phyloP scores from a whole-genome alignment of 2,888 invertebrate genomes.

The Erannis defoliaria region DNA sequence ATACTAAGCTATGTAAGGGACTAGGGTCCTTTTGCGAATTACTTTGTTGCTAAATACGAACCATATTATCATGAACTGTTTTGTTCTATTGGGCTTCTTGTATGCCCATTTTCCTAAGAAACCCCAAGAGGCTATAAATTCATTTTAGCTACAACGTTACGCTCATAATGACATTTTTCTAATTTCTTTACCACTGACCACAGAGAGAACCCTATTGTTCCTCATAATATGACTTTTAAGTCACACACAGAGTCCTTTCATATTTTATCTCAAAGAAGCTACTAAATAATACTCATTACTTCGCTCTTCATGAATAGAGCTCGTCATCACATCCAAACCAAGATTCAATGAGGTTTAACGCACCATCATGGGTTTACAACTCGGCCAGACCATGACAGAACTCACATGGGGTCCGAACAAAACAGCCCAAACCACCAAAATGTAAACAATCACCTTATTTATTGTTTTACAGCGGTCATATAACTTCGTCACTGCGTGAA shows the following conservation, averaged over 20 bases:
- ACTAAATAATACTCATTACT: slow-evolving; percentile 58
- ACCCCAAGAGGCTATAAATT: slow-evolving; percentile 50
- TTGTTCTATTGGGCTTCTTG: slow-evolving; percentile 11
- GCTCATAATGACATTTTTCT: slow-evolving; percentile 61
- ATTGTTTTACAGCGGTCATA: slow-evolving; percentile 83
- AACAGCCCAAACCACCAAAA: slow-evolving; percentile 63
- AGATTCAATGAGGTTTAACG: slow-evolving; percentile 64
- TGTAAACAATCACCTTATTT: slow-evolving; percentile 80
- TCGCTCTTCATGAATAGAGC: slow-evolving; percentile 50
- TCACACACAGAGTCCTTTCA: slow-evolving; percentile 49
- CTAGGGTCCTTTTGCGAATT: neutral
- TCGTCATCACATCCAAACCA: slow-evolving; percentile 65
- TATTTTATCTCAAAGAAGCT: slow-evolving; percentile 60
- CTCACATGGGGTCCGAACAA: slow-evolving; percentile 73
- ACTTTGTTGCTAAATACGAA: neutral
- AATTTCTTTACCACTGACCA: slow-evolving; percentile 56
- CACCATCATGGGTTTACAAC: slow-evolving; percentile 71
- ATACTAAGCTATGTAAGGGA: too few relatives aligned
- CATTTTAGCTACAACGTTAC: slow-evolving; percentile 55
- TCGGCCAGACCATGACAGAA: slow-evolving; percentile 61
- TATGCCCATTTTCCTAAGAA: slow-evolving; percentile 27
- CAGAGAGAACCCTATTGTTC: slow-evolving; percentile 63
- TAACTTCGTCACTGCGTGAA: slow-evolving; percentile 73
- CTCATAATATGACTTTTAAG: slow-evolving; percentile 41
- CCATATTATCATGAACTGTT: slow-evolving; percentile 1